Base-by-base conservation (phyloP, 2,888 invertebrate species). In the Dicyrtomina minuta region DNA sequence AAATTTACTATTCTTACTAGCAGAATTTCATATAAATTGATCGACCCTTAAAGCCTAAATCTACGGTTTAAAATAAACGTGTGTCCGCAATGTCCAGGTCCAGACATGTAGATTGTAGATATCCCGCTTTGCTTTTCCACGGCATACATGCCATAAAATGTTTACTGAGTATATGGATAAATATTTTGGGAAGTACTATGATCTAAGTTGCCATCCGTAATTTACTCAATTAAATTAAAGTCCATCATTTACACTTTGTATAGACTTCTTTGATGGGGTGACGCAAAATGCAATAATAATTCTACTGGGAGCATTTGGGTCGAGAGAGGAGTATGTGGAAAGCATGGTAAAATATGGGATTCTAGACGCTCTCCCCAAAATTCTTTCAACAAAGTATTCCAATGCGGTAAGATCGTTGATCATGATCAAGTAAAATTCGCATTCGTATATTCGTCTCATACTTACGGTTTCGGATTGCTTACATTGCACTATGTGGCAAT, bases 271-370 rank as follows among this genome's bases (percentile, higher is more conserved):
- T 3, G 73, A 72, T 41, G 72, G 64, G 10, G 64, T 56, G n/a
- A 74, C 76, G 12, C 46, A 73, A 17, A 77, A 76, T 62, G 53
- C 77, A 0, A 66, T 76, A 8, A 68, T 77, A 2, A 58, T 74
- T 6, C 20, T 74, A 6, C 61, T 77, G 49, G 68, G 62, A 43
- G 72, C 71, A 4, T 71, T 77, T 70, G 76, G 75, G 12, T 55
- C 69, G 13, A 72, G 58, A 22, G 74, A 74, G 43, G 70, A 76
- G 8, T 59, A 73, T 33, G 70, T 74, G 51, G 43, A 66, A 12
- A 62, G 53, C 5, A 74, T 77, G 3, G 73, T 74, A 1, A 22
- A 55, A 0, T 70, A 67, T n/a, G 73, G 72, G 49, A 68, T 69
- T n/a, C 53, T 76, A 22, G 65, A 58, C 22, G 70, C 73, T 43